A percentile compares a stretch with the other conserved stretches of the same genome.
Evolutionary conservation across 2,888 invertebrate genomes (phyloP).

Genomic region (Amphimallon solstitiale): DNA sequence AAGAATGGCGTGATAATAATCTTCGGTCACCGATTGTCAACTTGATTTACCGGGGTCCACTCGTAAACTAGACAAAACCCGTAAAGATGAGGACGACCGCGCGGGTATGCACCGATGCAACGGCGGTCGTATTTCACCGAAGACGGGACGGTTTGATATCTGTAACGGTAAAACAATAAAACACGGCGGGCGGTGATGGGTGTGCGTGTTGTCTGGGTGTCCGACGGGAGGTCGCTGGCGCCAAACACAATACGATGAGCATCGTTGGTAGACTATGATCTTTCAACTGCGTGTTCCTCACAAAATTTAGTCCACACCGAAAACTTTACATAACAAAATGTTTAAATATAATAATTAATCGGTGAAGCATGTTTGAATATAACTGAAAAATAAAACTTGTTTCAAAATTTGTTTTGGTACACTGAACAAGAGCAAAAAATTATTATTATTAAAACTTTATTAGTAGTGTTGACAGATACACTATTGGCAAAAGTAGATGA

Average conservation of each 20-base stretch:
- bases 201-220: conserved; percentile 61
- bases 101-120: conserved; percentile 5
- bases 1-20: conserved; percentile 32
- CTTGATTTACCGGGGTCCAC: conserved; percentile 51
- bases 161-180: conserved; percentile 65
- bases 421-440: too few species aligned
- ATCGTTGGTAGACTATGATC: background rate
- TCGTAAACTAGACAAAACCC: conserved; percentile 41
- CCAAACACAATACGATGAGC: conserved; percentile 47
- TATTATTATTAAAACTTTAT: too few species aligned
- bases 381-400: too few species aligned
- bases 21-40: conserved; percentile 47
- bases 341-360: too few species aligned
- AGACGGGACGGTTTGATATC: conserved; percentile 55
- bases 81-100: conserved; percentile 28
- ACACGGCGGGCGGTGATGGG: conserved; percentile 61
- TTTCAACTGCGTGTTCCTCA: background rate
- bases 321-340: background rate
- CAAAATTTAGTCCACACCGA: background rate
- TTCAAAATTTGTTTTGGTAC: too few species aligned
- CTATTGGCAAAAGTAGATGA: too few species aligned
- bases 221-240: conserved; percentile 62
- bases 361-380: too few species aligned
- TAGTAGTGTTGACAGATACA: too few species aligned
- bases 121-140: conserved; percentile 50